A percentile compares a stretch with the other conserved stretches of the same genome.
These are phyloP conservation scores for Atherinomorus stipes DNA, from an alignment of 2,113 vertebrate species.

Conservation along the genomic window DNA sequence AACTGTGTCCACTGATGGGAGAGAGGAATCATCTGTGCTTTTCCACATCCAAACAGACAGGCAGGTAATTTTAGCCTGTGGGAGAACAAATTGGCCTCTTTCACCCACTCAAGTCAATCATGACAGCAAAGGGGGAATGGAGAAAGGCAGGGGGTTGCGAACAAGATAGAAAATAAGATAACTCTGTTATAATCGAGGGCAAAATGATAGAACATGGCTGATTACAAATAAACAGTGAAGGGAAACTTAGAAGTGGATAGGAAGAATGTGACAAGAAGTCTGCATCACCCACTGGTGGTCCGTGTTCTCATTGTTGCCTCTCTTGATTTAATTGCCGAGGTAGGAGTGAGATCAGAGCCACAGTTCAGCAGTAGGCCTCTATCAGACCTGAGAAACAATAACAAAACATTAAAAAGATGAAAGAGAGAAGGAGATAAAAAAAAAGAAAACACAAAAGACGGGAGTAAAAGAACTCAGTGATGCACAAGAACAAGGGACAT, in stretches of 20 bases:
- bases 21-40: constrained; percentile 57
- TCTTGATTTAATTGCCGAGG: constrained; percentile 65
- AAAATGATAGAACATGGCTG: constrained; percentile 10
- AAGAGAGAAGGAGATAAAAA: constrained; percentile 19
- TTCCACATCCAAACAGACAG: constrained; percentile 70
- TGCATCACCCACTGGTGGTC: constrained; percentile 68
- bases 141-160: constrained; percentile 7
- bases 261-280: constrained; percentile 7
- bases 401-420: constrained; percentile 67
- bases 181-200: not conserved
- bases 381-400: constrained; percentile 64
- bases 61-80: constrained; percentile 72
- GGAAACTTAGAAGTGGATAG: constrained; percentile 7
- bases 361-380: constrained; percentile 61
- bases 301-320: constrained; percentile 46
- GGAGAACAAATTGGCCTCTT: constrained; percentile 73
- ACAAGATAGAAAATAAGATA: constrained; percentile 4
- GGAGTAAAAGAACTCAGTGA: constrained; percentile 18
- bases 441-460: not conserved
- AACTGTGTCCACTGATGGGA: constrained; percentile 43
- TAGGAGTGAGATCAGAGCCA: constrained; percentile 74
- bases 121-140: constrained; percentile 43
- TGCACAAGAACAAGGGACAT: constrained; percentile 32
- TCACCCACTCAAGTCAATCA: constrained; percentile 75
- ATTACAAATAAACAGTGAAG: constrained; percentile 15